Percentiles rank a stretch among this genome's conserved stretches.
Conservation (phyloP, 2,113 vertebrate genomes). For the Sorex fumeus region DNA sequence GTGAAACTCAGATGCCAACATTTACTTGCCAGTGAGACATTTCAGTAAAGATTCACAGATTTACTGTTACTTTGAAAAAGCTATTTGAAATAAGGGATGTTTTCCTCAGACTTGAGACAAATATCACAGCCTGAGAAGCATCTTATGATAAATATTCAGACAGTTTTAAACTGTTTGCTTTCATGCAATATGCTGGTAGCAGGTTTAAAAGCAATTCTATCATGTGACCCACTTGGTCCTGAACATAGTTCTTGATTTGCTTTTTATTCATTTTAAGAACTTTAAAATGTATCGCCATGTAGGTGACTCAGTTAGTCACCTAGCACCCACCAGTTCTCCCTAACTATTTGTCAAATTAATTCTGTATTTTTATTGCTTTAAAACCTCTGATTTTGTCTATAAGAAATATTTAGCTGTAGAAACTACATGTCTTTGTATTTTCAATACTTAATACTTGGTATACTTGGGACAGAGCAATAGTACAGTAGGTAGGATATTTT, state of each 20-base stretch:
- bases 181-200: background rate
- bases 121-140: slow-evolving; percentile 11
- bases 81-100: background rate
- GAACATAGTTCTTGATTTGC: background rate
- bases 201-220: background rate
- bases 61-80: background rate
- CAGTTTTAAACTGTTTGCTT: slow-evolving; percentile 3
- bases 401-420: no score
- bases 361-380: no score
- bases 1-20: slow-evolving; percentile 43
- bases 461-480: no score
- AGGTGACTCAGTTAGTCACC: no score
- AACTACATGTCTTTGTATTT: no score
- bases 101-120: slow-evolving; percentile 36
- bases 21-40: slow-evolving; percentile 28
- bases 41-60: background rate
- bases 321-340: no score
- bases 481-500: no score
- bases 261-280: background rate
- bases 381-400: no score
- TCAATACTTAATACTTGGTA: no score
- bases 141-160: slow-evolving; percentile 24
- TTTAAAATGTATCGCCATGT: background rate
- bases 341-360: no score
- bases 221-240: background rate